Percentiles rank a stretch among this genome's conserved stretches.
These are phyloP conservation scores for Drosophila rellima DNA, from an alignment of 2,888 invertebrate species.

Conservation along the genomic window DNA sequence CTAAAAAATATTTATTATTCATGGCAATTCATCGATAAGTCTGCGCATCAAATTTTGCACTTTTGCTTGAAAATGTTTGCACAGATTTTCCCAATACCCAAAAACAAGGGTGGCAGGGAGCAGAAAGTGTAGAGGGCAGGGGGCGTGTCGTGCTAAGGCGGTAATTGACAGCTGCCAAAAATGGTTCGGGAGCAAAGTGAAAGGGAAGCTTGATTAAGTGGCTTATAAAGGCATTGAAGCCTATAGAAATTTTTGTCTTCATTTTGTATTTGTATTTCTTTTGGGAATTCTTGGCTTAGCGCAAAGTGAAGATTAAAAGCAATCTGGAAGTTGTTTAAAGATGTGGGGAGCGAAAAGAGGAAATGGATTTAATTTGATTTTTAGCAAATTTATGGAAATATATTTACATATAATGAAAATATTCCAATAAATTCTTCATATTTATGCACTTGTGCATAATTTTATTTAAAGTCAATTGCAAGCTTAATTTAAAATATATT, in stretches of 20 bases:
- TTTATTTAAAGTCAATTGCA: conserved; percentile 5
- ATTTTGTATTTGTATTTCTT: conserved; percentile 26
- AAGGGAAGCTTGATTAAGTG: conserved; percentile 55
- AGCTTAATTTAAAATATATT: background rate
- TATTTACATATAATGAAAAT: conserved; percentile 23
- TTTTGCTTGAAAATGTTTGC: conserved; percentile 50
- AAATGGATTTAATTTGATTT: conserved; percentile 25
- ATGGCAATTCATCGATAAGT: conserved; percentile 80
- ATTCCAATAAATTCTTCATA: background rate
- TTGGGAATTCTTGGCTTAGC: conserved; percentile 45
- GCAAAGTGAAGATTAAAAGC: conserved; percentile 52
- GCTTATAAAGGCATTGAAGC: conserved; percentile 52
- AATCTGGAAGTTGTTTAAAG: conserved; percentile 2
- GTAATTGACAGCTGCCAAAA: conserved; percentile 60
- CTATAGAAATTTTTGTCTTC: conserved; percentile 27
- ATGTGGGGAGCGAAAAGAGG: background rate
- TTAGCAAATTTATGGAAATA: conserved; percentile 24
- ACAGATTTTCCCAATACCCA: conserved; percentile 51
- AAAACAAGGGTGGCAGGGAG: background rate
- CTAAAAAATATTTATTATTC: conserved; percentile 69
- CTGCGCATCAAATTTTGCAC: conserved; percentile 68
- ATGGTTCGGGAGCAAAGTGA: conserved; percentile 21
- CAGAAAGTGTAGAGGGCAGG: too few species aligned
- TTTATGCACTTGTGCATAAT: background rate
- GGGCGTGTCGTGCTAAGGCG: conserved; percentile 22